Evolutionary conservation across 2,797 vertebrate species (phyloP).

Genomic region (Neopelma chrysocephalum): DNA sequence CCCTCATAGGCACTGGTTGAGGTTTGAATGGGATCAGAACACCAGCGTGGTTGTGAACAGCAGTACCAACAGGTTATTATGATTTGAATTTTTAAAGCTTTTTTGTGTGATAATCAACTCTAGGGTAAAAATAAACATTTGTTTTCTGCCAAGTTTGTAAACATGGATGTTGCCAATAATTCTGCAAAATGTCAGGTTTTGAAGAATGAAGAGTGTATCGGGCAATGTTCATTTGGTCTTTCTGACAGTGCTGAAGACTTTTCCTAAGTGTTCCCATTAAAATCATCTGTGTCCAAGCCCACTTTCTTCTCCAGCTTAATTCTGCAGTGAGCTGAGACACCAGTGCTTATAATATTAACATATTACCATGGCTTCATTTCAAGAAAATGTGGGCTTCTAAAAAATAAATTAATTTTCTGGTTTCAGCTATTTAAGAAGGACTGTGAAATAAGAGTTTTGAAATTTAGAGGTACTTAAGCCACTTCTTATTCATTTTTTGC

Average conservation of each 20-base stretch:
- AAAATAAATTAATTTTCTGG: neutral
- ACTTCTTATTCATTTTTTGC: neutral
- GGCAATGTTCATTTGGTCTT: neutral
- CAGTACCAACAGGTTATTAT: neutral
- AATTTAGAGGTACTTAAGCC: neutral
- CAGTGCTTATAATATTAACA: neutral
- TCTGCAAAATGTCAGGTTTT: neutral
- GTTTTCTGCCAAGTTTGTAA: conserved; percentile 21
- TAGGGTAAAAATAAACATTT: conserved; percentile 2
- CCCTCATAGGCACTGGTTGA: neutral
- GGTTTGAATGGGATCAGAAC: neutral
- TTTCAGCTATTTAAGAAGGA: neutral
- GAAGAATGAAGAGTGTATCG: neutral
- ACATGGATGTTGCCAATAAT: neutral
- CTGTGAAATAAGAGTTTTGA: neutral
- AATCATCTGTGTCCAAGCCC: neutral
- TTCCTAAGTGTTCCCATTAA: neutral
- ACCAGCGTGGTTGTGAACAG: neutral
- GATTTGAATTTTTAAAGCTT: neutral
- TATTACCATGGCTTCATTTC: neutral
- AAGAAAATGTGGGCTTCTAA: neutral
- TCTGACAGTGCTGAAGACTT: neutral
- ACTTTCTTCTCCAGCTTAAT: neutral
- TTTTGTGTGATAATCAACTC: conserved; percentile 4
- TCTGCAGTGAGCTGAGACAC: neutral